These are phyloP conservation scores for Daboia siamensis DNA, from an alignment of 2,113 vertebrate species.

Conservation along the genomic window DNA sequence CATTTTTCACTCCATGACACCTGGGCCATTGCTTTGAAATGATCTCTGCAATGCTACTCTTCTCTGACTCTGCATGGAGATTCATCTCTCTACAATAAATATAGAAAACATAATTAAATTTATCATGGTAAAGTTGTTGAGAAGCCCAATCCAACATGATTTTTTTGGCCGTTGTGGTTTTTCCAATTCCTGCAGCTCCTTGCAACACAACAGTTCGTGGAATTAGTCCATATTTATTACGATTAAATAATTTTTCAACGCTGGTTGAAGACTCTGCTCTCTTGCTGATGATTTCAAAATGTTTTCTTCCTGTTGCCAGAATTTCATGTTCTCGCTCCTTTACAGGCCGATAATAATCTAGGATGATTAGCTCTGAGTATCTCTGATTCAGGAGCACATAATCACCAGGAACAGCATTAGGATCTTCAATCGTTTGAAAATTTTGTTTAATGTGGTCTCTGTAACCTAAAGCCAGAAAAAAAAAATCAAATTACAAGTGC, in stretches of 20 bases:
- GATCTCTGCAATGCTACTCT: conserved; percentile 48
- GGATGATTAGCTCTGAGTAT: conserved; percentile 7
- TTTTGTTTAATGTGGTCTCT: too few relatives aligned
- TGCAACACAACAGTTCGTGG: conserved; percentile 36
- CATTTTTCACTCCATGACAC: background rate
- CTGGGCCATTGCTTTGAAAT: conserved; percentile 44
- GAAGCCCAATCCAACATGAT: conserved; percentile 58
- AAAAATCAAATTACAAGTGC: too few relatives aligned
- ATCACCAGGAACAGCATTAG: too few relatives aligned
- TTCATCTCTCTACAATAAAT: conserved; percentile 59
- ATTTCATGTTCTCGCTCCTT: accelerated
- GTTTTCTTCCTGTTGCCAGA: accelerated
- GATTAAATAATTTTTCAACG: accelerated
- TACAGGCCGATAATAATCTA: background rate
- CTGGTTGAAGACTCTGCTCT: background rate
- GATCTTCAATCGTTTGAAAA: too few relatives aligned
- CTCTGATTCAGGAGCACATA: background rate
- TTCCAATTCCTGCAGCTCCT: conserved; percentile 60
- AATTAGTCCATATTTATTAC: accelerated
- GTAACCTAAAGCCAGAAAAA: too few relatives aligned
- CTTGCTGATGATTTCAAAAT: accelerated
- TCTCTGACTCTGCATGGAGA: background rate
- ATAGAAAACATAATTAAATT: conserved; percentile 65
- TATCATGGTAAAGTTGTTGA: background rate
- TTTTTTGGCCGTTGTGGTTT: conserved; percentile 49